Evolutionary conservation across 2,797 vertebrate genomes (phyloP), one percentile per base, ranked within the genome.

Genomic region (Malacoctenus gilli): DNA sequence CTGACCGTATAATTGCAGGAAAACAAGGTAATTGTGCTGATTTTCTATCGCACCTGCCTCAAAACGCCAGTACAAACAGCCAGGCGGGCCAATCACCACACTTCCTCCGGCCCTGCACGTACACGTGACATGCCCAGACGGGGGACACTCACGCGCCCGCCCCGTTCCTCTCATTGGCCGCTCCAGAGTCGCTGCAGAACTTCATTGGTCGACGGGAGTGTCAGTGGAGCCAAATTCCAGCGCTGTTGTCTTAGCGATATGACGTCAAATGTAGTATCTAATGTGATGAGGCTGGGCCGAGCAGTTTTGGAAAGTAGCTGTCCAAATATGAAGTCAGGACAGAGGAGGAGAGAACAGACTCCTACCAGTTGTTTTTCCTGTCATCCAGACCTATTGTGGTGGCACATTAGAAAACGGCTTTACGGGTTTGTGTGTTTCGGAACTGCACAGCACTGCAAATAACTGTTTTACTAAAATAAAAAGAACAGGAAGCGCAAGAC

Each of bases 251-350:
- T 82, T 81, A 79, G 71, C 57, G 76, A 83, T 74, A 65, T 90
- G 87, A 91, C 91, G 89, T 91, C 86, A 90, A 80, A 85, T 42
- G 74, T 83, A 57, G 75, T 83, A 56, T 68, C 79, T 77, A 82
- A 82, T 80, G 75, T 79, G 77, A 79, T 69, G 68, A 60, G 61
- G 56, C 64, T 44, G 51, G 60, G 54, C 25, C 21, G 7, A 70
- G 37, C 34, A 43, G 62, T 53, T 62, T 54, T 5, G 58, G 21
- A 48, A 68, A 77, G 53, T 67, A 36, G 36, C 62, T 4, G 38
- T 9, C 25, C 3, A 57, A 59, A 65, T 31, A 2, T 9, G 4
- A 57, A 66, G 11, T 52, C 6, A n/a, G 22, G 13, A 9, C 30
- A 2, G 2, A 40, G 35, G 8, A 53, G 55, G 35, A 51, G 34